phyloP scores from a whole-genome alignment of 53 echinoderm and acorn worm genomes.

The Mesocentrotus franciscanus region DNA sequence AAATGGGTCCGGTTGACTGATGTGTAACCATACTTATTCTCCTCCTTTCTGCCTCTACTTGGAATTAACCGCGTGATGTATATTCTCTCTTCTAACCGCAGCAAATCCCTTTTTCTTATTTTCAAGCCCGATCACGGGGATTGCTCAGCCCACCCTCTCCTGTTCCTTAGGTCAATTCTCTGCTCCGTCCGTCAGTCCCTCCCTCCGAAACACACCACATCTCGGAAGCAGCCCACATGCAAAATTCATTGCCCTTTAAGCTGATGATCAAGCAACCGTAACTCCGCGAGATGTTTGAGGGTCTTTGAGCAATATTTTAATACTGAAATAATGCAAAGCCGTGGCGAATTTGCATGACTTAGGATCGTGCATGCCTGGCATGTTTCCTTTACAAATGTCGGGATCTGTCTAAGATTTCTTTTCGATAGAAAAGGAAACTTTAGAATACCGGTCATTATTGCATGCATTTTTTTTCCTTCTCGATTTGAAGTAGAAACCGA shows the following conservation, averaged over 20 bases:
- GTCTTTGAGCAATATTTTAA: conserved; percentile 59
- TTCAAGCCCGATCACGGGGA: not conserved
- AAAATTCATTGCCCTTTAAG: conserved; percentile 62
- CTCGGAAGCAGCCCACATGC: conserved; percentile 18
- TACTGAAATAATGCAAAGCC: conserved; percentile 53
- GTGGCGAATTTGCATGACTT: conserved; percentile 31
- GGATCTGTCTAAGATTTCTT: not conserved
- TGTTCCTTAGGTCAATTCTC: conserved; percentile 1
- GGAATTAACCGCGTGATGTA: not conserved
- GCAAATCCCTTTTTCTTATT: conserved; percentile 15
- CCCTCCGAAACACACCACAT: not conserved
- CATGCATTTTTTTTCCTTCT: not conserved
- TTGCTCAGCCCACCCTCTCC: conserved; percentile 37
- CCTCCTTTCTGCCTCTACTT: not conserved
- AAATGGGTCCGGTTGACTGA: not conserved
- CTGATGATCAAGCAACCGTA: conserved; percentile 55
- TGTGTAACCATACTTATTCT: not conserved
- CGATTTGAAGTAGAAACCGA: not conserved
- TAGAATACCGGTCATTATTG: not conserved
- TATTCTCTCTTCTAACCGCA: not conserved
- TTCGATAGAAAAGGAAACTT: not conserved
- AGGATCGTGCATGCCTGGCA: conserved; percentile 36
- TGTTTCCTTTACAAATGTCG: conserved; percentile 22
- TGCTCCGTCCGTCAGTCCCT: not conserved
- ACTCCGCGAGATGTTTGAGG: conserved; percentile 39